Evolutionary conservation across 2,113 vertebrate species (phyloP), one percentile per base, ranked within the genome.

Genomic region (Pterocles burchelli): DNA sequence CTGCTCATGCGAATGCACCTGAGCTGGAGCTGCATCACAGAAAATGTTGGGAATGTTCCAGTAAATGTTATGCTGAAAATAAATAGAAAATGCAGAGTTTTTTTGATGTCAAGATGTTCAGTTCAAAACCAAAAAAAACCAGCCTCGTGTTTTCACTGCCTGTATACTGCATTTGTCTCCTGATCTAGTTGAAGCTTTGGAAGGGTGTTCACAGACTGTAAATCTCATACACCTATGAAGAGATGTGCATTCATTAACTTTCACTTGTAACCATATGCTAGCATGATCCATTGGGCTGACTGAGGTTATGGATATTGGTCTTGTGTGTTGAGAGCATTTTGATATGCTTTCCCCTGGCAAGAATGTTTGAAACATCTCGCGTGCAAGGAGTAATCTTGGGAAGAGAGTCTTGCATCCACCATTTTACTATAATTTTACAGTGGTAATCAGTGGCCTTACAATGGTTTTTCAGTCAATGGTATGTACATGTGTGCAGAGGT

Each of bases 1-100:
- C 33, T 55, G 52, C 63, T 68, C 45, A 8, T 3, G 15, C 15
- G 45, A 80, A 26, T 12, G 34, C 20, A 6, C 26, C 57, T 43
- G 61, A 49, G 71, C 65, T 49, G 6, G 6, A 66, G 21, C 28
- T 1, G 6, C 33, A 4, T 9, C 48, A 17, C 38, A 21, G 22
- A 16, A 75, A 34, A 9, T 0, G 4, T 6, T 59, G 29, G 10
- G 46, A 55, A 14, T 0, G 0, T 52, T 63, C 20, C 48, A 68
- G 1, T 7, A 26, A 55, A 58, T 3, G 41, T 15, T 13, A 49
- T 22, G 29, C 36, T 61, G 24, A 45, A 57, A 83, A 67, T 31
- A 68, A 34, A 25, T 18, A 20, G 25, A 33, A 89, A 79, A 43
- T 11, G 33, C 20, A 29, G 38, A 17, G 13, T 49, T 73, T 8